These are phyloP conservation scores for Rhinatrema bivittatum DNA, from an alignment of 2,797 vertebrate species.

Conservation along the genomic window DNA sequence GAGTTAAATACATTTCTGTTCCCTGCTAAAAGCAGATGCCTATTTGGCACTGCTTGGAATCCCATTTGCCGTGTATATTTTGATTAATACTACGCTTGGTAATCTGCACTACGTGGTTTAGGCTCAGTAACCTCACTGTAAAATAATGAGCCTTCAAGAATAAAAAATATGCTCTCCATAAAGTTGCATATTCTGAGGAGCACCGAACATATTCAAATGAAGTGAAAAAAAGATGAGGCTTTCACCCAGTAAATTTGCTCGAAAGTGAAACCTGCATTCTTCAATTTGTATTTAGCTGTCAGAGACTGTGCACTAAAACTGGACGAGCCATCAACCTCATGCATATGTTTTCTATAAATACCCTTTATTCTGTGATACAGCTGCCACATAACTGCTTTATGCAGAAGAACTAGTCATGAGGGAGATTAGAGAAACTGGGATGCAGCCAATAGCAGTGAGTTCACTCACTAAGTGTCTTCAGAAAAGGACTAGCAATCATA, in stretches of 20 bases:
- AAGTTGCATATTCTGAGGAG: conserved; percentile 63
- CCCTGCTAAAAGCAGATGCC: conserved; percentile 57
- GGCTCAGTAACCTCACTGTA: conserved; percentile 73
- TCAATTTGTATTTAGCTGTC: conserved; percentile 66
- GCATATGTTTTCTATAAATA: conserved; percentile 78
- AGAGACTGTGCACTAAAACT: conserved; percentile 55
- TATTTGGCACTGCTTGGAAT: conserved; percentile 62
- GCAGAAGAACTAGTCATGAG: conserved; percentile 63
- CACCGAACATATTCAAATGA: conserved; percentile 74
- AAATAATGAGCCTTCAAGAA: conserved; percentile 91
- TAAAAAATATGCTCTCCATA: conserved; percentile 71
- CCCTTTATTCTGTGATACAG: conserved; percentile 45
- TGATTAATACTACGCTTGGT: conserved; percentile 79
- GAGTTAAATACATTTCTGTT: conserved; percentile 54
- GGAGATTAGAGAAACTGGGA: conserved; percentile 59
- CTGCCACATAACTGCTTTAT: conserved; percentile 39
- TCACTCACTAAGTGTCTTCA: conserved; percentile 56
- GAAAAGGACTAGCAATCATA: conserved; percentile 62
- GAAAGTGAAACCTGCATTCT: conserved; percentile 46
- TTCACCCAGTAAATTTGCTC: conserved; percentile 70
- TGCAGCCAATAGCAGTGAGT: conserved; percentile 63
- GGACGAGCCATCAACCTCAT: conserved; percentile 61
- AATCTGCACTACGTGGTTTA: conserved; percentile 67
- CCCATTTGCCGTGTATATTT: conserved; percentile 72
- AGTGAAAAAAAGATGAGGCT: conserved; percentile 62